Evolutionary conservation across 1,140 invertebrate genomes (phyloP).

Genomic region (Drosophila sechellia): DNA sequence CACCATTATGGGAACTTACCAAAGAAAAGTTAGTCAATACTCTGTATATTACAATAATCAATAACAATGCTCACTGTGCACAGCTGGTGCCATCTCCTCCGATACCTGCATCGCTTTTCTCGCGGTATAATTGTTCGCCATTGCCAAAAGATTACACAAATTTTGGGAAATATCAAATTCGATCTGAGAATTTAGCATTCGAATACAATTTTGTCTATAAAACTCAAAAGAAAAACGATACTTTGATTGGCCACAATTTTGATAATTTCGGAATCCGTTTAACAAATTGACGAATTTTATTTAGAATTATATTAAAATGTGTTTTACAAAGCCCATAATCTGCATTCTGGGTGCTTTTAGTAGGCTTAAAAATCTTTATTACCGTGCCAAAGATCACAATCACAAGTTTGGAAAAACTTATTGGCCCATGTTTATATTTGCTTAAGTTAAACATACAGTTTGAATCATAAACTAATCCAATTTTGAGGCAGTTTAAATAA

Average conservation of each 20-base stretch:
- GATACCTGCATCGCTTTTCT: slow-evolving; percentile 54
- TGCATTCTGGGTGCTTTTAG: too few species aligned
- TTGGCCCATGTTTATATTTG: neutral
- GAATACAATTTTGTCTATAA: neutral
- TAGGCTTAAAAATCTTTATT: neutral
- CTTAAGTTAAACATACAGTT: slow-evolving; percentile 23
- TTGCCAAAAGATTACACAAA: slow-evolving; percentile 22
- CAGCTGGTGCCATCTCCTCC: slow-evolving; percentile 51
- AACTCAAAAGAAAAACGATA: neutral
- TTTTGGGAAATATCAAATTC: slow-evolving; percentile 12
- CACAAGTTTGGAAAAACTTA: neutral
- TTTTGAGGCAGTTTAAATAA: slow-evolving; percentile 8
- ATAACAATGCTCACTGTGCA: slow-evolving; percentile 45
- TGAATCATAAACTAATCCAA: slow-evolving; percentile 25
- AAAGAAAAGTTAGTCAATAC: neutral
- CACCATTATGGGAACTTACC: slow-evolving; percentile 55
- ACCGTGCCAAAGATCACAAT: neutral
- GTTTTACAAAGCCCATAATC: too few species aligned
- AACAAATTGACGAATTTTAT: too few species aligned
- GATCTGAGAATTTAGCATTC: slow-evolving; percentile 1
- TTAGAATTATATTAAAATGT: too few species aligned
- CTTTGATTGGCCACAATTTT: neutral
- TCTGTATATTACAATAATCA: too few species aligned
- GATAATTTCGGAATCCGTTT: too few species aligned
- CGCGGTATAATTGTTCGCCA: slow-evolving; percentile 37